phyloP scores from a whole-genome alignment of 2,113 vertebrate genomes.

The Synodontis membranacea region DNA sequence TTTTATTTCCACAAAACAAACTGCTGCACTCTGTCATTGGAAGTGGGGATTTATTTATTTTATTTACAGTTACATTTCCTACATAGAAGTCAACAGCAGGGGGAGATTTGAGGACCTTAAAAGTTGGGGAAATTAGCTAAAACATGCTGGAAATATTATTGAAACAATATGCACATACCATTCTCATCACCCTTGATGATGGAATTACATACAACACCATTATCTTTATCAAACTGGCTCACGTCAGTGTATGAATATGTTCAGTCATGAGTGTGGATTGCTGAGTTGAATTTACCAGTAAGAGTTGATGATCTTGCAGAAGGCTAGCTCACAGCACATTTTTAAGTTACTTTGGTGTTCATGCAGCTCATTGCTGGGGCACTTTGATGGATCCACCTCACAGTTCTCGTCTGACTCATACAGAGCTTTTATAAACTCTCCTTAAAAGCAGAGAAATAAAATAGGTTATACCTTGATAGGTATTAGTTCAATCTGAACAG shows the following conservation, averaged over 20 bases:
- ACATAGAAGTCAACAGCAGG: background rate
- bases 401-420: conserved; percentile 98
- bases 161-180: background rate
- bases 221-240: background rate
- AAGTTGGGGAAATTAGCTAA: background rate
- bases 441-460: conserved; percentile 62
- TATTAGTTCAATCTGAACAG: background rate
- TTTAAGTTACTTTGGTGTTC: conserved; percentile 96
- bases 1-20: background rate
- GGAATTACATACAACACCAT: background rate
- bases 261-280: background rate
- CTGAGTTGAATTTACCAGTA: conserved; percentile 79
- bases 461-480: background rate
- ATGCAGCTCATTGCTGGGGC: conserved; percentile 77
- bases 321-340: conserved; percentile 97
- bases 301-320: conserved; percentile 98
- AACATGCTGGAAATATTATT: background rate
- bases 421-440: conserved; percentile 94
- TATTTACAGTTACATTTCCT: no score
- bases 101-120: background rate
- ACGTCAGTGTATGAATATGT: background rate
- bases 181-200: no score
- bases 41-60: no score
- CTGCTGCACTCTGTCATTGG: background rate
- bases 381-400: conserved; percentile 90